Evolutionary conservation across 2,113 vertebrate species (phyloP).

Genomic region (Mus musculus): DNA sequence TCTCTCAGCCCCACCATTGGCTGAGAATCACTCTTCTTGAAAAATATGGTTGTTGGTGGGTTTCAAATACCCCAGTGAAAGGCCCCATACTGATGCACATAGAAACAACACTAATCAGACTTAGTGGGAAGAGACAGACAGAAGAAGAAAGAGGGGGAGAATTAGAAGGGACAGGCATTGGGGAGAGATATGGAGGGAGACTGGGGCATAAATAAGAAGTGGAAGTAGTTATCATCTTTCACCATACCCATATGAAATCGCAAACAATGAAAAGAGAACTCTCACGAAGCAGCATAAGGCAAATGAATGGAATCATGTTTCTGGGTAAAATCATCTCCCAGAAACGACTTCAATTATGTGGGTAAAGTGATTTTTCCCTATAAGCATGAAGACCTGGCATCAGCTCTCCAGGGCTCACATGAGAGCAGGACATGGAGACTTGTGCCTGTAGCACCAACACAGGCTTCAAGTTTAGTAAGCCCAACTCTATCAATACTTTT

Average conservation of each 20-base stretch:
- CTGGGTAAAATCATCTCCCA: slow-evolving; percentile 22
- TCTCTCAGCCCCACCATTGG: not conserved
- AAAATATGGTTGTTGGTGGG: not conserved
- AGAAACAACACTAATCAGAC: not conserved
- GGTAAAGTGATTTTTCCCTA: not conserved
- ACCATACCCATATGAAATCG: not conserved
- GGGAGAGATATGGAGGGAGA: not conserved
- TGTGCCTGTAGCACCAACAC: not conserved
- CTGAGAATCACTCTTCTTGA: not conserved
- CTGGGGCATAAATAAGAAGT: not conserved
- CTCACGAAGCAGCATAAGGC: not conserved
- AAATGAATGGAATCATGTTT: not conserved
- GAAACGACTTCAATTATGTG: not conserved
- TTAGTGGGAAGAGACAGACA: not conserved
- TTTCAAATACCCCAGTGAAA: not conserved
- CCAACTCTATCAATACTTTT: not conserved
- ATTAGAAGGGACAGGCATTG: not conserved
- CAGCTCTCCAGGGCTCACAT: not conserved
- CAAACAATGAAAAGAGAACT: not conserved
- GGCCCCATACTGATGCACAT: not conserved
- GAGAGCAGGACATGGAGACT: not conserved
- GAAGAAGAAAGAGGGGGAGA: not conserved
- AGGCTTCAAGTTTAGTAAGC: not conserved
- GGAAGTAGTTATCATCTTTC: not conserved
- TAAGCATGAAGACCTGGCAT: not conserved